Conservation (phyloP, 2,113 vertebrate genomes). For the Ceuthmochares aereus region DNA sequence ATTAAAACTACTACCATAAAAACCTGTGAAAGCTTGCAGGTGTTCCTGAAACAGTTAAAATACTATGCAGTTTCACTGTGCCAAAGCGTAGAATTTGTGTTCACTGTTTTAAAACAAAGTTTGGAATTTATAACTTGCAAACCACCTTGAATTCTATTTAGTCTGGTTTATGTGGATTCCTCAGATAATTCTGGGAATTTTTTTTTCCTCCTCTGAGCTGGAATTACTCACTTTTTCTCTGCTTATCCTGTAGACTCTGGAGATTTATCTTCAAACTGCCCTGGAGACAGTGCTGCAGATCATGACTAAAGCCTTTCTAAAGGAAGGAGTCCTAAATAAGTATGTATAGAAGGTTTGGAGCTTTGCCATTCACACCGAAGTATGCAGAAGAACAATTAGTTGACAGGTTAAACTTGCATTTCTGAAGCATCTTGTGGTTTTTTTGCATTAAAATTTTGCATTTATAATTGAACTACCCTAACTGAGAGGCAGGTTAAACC, state of each 20-base stretch:
- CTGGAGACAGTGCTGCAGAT: slow-evolving; percentile 88
- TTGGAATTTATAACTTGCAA: not conserved
- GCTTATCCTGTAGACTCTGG: slow-evolving; percentile 81
- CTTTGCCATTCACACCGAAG: not conserved
- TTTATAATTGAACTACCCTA: not conserved
- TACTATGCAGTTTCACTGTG: not conserved
- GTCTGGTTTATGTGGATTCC: not conserved
- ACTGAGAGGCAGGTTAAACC: not conserved
- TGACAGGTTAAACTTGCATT: not conserved
- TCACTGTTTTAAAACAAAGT: not conserved
- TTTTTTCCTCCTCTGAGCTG: not conserved
- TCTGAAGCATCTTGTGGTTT: not conserved
- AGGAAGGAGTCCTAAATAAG: slow-evolving; percentile 20
- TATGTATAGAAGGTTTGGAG: not conserved
- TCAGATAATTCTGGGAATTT: not conserved
- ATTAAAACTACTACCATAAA: not conserved
- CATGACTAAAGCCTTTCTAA: slow-evolving; percentile 78
- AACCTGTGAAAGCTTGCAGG: not conserved
- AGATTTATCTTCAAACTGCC: slow-evolving; percentile 89
- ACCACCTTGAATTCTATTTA: not conserved
- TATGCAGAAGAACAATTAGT: not conserved
- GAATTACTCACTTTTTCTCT: not conserved
- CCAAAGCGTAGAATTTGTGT: not conserved
- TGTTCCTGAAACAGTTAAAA: not conserved
- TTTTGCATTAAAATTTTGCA: not conserved